A percentile compares a stretch with the other conserved stretches of the same genome.
These are phyloP conservation scores for Edolisoma coerulescens DNA, from an alignment of 2,113 vertebrate species.

Conservation along the genomic window DNA sequence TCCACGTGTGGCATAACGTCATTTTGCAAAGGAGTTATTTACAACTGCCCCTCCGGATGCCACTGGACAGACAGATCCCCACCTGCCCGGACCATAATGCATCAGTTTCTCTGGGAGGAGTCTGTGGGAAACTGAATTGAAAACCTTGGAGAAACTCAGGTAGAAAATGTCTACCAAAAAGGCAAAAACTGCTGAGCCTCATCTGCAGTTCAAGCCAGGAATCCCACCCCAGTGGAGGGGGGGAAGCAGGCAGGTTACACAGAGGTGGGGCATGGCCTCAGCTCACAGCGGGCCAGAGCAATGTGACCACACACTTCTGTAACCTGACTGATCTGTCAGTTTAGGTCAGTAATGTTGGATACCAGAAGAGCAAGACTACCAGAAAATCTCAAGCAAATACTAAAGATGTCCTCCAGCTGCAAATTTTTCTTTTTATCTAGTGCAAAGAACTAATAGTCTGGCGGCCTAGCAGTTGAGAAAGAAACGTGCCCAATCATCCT, in stretches of 20 bases:
- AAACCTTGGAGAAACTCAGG: neutral
- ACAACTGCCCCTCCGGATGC: neutral
- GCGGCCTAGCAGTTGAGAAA: neutral
- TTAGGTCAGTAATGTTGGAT: neutral
- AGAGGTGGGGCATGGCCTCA: neutral
- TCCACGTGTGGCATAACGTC: neutral
- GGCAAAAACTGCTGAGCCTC: neutral
- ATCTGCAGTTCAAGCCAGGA: neutral
- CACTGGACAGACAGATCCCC: neutral
- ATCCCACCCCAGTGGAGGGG: neutral
- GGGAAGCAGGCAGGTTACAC: neutral
- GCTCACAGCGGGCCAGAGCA: neutral
- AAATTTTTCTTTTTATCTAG: constrained; percentile 12
- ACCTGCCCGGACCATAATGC: fast-evolving
- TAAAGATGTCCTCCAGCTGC: constrained; percentile 1
- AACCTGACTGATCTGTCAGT: neutral
- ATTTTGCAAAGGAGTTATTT: neutral
- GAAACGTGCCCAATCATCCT: neutral
- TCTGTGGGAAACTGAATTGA: neutral
- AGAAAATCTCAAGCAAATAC: constrained; percentile 46
- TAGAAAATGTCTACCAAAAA: neutral
- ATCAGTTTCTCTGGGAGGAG: neutral
- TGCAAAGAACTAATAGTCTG: neutral
- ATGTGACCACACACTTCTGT: neutral
- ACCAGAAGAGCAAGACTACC: constrained; percentile 6